Conservation (phyloP, 2,797 vertebrate species). For the Emys orbicularis region DNA sequence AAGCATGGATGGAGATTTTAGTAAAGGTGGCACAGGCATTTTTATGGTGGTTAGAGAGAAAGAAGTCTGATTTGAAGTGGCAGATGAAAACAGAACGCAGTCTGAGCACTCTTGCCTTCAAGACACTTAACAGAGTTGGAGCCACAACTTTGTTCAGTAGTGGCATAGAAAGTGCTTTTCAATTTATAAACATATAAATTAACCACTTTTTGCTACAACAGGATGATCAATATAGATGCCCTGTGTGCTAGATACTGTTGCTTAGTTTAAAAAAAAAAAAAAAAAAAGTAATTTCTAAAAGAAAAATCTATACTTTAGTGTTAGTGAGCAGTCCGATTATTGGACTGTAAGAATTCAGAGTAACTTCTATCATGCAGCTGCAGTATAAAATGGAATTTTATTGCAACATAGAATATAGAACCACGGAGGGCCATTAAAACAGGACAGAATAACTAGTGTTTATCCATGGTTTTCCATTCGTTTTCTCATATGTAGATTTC, state of each 20-base stretch:
- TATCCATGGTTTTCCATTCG: not conserved
- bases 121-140: not conserved
- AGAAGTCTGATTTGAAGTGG: not conserved
- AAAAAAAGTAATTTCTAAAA: not conserved
- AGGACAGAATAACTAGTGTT: not conserved
- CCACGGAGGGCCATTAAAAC: not conserved
- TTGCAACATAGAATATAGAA: not conserved
- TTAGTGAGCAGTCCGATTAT: not conserved
- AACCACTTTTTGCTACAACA: not conserved
- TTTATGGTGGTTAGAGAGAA: not conserved
- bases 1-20: not conserved
- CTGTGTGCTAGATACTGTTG: not conserved
- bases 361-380: not conserved
- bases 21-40: not conserved
- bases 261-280: too few relatives aligned
- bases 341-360: rapidly evolving
- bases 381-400: not conserved
- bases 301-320: not conserved
- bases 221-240: rapidly evolving
- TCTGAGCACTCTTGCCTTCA: not conserved
- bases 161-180: not conserved
- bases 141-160: rapidly evolving
- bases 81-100: not conserved
- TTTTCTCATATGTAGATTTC: not conserved
- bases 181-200: not conserved